Base-by-base conservation (phyloP, 2,888 invertebrate species). In the Scrobipalpa costella region DNA sequence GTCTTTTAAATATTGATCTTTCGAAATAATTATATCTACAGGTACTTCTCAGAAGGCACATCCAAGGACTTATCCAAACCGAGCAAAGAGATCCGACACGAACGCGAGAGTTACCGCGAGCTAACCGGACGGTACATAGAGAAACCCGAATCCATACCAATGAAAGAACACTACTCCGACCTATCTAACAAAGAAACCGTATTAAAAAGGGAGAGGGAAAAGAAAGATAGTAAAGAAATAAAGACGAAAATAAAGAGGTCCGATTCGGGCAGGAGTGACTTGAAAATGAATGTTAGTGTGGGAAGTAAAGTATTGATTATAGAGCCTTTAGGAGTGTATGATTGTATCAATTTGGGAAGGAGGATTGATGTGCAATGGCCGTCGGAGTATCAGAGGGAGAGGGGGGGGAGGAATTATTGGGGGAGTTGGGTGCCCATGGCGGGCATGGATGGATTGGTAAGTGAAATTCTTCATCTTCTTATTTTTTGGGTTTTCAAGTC, bases 291-390 rank as follows among this genome's bases (percentile, higher is more conserved):
- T 44, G 88, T 92, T 0, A 85, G 86, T 66, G 83, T 92, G 0
- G 90, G 90, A 0, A 90, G 90, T 62, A 91, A 91, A 55, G 90
- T 86, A 78, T 78, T 86, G 78, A 92, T 88, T 11, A 80, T 85
- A 17, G 92, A 92, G 69, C 92, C 85, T 19, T 63, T 90, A 7
- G 87, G 94, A 75, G 97, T 98, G 55, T 98, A 97, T 77, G 98
- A 98, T 80, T 97, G 96, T 68, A 95, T 98, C 64, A 98, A 98
- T 84, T 89, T 98, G 70, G 97, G 97, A 8, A 92, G 98, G 67
- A 92, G 97, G 68, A 97, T 98, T 66, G 98, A 98, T 77, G 98
- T 98, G n/a, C 94, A 95, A 71, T 99, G 99, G 99, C 99, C 99
- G 0, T 95, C 95, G 72, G 98, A 98, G 80, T 93, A 94, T 61